Conservation (phyloP, 2,113 vertebrate genomes). For the Clarias macrocephalus region DNA sequence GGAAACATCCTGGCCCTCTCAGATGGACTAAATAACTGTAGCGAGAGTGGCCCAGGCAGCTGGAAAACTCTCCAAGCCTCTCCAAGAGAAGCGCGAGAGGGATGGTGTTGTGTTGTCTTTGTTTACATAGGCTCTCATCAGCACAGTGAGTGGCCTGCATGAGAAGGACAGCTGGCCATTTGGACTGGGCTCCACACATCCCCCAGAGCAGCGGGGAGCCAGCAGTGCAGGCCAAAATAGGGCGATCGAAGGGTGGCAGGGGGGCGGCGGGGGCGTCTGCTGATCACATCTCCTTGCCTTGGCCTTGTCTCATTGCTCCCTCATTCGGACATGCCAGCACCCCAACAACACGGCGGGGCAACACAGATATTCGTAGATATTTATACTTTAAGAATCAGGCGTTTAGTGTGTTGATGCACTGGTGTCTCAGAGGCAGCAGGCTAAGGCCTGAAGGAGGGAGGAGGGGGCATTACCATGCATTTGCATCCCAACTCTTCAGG, state of each 20-base stretch:
- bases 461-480: conserved; percentile 61
- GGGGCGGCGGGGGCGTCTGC: conserved; percentile 55
- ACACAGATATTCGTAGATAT: conserved; percentile 9
- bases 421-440: not conserved
- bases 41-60: conserved; percentile 67
- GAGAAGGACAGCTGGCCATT: conserved; percentile 76
- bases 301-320: conserved; percentile 63
- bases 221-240: conserved; percentile 45
- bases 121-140: conserved; percentile 75
- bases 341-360: not conserved
- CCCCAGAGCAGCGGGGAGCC: conserved; percentile 78
- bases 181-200: conserved; percentile 75
- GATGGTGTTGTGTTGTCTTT: conserved; percentile 60
- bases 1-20: conserved; percentile 71
- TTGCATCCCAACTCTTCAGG: conserved; percentile 68
- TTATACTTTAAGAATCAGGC: not conserved
- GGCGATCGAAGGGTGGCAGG: conserved; percentile 61
- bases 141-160: conserved; percentile 69
- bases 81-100: conserved; percentile 30
- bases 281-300: conserved; percentile 72
- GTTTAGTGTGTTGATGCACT: not conserved
- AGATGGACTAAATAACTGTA: conserved; percentile 74
- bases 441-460: conserved; percentile 40
- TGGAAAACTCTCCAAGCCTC: conserved; percentile 61
- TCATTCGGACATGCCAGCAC: conserved; percentile 49